Conservation (phyloP, 1,140 invertebrate species). For the Chymomyza costata region DNA sequence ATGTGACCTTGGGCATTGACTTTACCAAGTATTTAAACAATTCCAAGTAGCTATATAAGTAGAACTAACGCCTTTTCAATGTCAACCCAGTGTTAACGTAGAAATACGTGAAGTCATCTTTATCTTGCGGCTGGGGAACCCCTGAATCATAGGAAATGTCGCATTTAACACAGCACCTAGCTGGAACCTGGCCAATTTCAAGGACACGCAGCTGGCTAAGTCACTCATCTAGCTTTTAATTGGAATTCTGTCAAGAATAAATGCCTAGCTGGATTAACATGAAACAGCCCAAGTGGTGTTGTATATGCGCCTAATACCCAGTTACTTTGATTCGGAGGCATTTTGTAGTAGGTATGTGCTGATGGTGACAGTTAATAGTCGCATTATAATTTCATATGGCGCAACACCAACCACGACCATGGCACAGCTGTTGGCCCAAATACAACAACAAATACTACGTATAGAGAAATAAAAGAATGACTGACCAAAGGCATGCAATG, state of each 20-base stretch:
- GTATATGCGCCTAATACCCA: too few relatives aligned
- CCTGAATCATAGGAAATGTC: constrained; percentile 32
- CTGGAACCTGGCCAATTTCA: constrained; percentile 17
- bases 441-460: neutral
- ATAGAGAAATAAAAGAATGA: too few relatives aligned
- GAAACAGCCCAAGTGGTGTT: too few relatives aligned
- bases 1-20: constrained; percentile 64
- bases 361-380: constrained; percentile 22
- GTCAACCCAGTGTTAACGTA: constrained; percentile 26
- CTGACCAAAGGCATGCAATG: constrained; percentile 15
- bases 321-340: constrained; percentile 23
- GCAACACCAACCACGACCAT: neutral
- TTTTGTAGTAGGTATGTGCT: constrained; percentile 24
- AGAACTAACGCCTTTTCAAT: constrained; percentile 29
- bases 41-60: constrained; percentile 21
- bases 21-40: constrained; percentile 24
- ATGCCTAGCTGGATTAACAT: too few relatives aligned
- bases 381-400: constrained; percentile 1
- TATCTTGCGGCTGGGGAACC: neutral
- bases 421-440: constrained; percentile 17
- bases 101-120: constrained; percentile 63
- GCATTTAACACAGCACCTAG: constrained; percentile 19
- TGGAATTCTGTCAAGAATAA: constrained; percentile 15
- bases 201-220: constrained; percentile 14
- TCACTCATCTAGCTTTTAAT: constrained; percentile 28